Conservation (phyloP, 2,113 vertebrate species). For the Corythornis cristatus region DNA sequence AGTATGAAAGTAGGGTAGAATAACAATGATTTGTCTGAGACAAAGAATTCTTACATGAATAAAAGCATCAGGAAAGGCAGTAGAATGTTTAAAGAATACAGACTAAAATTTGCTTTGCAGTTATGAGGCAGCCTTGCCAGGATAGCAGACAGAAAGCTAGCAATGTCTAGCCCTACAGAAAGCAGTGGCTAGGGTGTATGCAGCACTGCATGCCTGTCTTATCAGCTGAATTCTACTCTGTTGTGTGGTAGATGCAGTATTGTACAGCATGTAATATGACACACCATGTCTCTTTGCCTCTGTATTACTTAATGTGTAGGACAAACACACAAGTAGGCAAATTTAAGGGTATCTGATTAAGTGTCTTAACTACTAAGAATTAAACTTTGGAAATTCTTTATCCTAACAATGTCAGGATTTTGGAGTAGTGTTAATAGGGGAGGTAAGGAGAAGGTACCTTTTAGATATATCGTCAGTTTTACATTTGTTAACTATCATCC, state of each 20-base stretch:
- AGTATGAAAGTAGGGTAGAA: neutral
- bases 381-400: neutral
- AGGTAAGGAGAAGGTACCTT: neutral
- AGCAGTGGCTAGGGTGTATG: neutral
- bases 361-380: neutral
- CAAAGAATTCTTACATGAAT: neutral
- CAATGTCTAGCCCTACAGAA: neutral
- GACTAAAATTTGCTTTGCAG: neutral
- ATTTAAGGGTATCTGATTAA: neutral
- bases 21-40: neutral
- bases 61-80: neutral
- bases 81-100: neutral
- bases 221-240: neutral
- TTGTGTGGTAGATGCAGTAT: neutral
- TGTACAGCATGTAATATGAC: neutral
- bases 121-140: neutral
- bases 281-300: neutral
- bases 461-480: neutral
- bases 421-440: neutral
- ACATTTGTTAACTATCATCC: neutral
- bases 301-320: neutral
- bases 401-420: neutral
- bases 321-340: neutral
- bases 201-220: neutral
- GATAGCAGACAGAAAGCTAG: neutral